Evolutionary conservation across 2,797 vertebrate species (phyloP), one percentile per base, ranked within the genome.

Genomic region (Nyctalus aviator): DNA sequence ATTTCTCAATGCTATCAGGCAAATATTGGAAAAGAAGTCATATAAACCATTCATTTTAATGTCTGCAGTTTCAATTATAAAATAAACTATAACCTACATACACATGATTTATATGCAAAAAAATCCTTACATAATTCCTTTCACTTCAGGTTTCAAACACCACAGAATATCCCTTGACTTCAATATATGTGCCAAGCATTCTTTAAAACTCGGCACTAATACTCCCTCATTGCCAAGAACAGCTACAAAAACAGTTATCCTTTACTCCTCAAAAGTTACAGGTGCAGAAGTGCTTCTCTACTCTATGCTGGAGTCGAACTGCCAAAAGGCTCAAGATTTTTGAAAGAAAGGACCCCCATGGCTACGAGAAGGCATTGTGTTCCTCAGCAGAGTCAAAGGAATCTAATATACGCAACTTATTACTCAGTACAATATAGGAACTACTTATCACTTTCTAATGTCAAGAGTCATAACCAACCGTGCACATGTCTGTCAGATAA

Each of bases 261-360:
- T 94, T 93, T 89, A 93, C 88, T 82, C 69, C 90, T 96, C 88
- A 90, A 90, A 96, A 97, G 95, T 96, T 94, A 93, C 90, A 96
- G 90, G 83, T 95, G 81, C 72, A 97, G 72, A 96, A 93, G 46
- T 30, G 81, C 53, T 87, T 93, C 95, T 95, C 82, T 96, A 50
- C 83, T 94, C 90, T 96, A 87, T 91, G 96, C 88, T 92, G 90
- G 86, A 96, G 92, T 46, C 69, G 82, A 23, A 14, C 88, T 93
- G 76, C 95, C 88, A 96, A 96, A 96, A 96, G 84, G 27, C 93
- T 96, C 96, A 96, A 96, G 82, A 85, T 96, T 95, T 96, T 69
- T 97, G 59, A 94, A 95, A 97, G 94, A 69, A 97, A 97, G 95
- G 55, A 84, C 75, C 77, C 88, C 79, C 8, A 86, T 13, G 71